Base-by-base conservation (phyloP, 2,797 vertebrate genomes). In the Oreochromis mossambicus region DNA sequence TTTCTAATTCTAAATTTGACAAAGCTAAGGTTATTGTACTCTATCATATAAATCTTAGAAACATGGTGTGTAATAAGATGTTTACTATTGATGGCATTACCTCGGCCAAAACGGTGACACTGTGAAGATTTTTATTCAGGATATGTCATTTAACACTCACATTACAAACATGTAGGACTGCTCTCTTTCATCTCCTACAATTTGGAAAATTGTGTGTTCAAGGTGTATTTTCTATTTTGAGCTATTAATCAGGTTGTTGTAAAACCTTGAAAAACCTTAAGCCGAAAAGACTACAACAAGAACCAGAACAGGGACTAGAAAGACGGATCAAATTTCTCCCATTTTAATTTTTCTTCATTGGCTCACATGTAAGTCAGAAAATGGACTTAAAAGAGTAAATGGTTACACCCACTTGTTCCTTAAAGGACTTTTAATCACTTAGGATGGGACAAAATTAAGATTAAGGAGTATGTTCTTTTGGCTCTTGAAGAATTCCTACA, bases 301-400 rank as follows among this genome's bases (percentile, higher is more conserved):
- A 36, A 63, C 32, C 4, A 1, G 32, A 63, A 63, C 29, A 0
- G 6, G 4, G 58, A 0, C 17, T 0, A 12, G 17, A 61, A 61
- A 34, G 32, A n/a, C 1, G 2, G 29, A 19, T 61, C 5, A 11
- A 34, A 0, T 34, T 55, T 26, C 12, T 54, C 52, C 21, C 52
- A 24, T 54, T 54, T 54, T 11, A 19, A 19, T 19, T 11, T 4
- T 34, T 61, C 29, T 61, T 61, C 29, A 19, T 7, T 61, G 56
- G 9, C 56, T 61, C 29, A 61, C 29, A 11, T 61, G 19, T 61
- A 19, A 61, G 56, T 3, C 29, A 11, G 19, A 32, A 17, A 34
- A 34, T 34, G 56, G 29, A 61, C 5, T 34, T 34, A 61, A 61
- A 61, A 34, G 29, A 61, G 15, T 61, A 61, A 61, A 61, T 19